Evolutionary conservation across 2,888 invertebrate species (phyloP).

Genomic region (Phymatocera aterrima): DNA sequence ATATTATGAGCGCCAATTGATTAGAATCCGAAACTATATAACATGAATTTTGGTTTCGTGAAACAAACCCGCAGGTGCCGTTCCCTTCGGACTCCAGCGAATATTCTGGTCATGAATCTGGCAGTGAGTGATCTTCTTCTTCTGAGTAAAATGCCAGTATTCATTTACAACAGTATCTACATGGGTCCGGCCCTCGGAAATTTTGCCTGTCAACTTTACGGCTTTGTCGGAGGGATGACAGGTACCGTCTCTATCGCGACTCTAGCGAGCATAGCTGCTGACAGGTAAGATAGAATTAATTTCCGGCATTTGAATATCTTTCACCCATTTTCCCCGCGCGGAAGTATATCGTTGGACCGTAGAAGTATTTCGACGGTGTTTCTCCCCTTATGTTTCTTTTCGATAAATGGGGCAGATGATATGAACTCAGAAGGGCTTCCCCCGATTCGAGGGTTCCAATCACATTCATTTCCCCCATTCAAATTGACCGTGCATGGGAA

Average conservation of each 20-base stretch:
- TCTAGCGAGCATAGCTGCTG: constrained; percentile 87
- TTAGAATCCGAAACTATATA: neutral
- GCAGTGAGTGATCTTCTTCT: constrained; percentile 86
- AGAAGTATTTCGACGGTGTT: no score
- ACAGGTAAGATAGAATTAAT: constrained; percentile 71
- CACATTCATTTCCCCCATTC: no score
- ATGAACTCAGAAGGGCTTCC: no score
- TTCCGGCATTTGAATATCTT: neutral
- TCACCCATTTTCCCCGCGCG: neutral
- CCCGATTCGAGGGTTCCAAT: no score
- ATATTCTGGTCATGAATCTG: constrained; percentile 85
- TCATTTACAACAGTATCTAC: constrained; percentile 85
- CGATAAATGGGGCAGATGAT: no score
- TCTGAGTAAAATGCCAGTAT: constrained; percentile 84
- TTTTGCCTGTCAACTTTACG: constrained; percentile 86
- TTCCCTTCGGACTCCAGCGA: constrained; percentile 84
- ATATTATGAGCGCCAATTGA: neutral
- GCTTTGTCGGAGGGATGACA: constrained; percentile 87
- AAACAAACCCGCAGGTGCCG: constrained; percentile 79
- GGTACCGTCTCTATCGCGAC: constrained; percentile 90
- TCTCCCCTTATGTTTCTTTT: no score
- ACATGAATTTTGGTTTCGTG: neutral
- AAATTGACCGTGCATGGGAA: no score
- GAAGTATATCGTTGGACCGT: no score
- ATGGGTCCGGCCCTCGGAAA: constrained; percentile 85